A percentile compares a stretch with the other conserved stretches of the same genome.
Conservation (phyloP, 2,888 invertebrate genomes). For the Lasius platythorax region DNA sequence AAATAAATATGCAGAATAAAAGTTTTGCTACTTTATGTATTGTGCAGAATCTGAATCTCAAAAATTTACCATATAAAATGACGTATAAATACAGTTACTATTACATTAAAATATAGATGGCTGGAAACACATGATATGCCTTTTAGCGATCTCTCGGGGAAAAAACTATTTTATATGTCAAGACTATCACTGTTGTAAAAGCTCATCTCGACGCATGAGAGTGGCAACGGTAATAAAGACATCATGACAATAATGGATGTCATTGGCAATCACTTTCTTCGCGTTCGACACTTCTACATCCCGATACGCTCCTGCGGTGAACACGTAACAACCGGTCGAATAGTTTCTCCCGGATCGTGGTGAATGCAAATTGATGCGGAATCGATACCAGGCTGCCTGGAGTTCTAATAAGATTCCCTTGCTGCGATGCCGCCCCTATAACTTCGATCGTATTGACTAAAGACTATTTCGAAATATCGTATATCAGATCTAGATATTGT, state of each 20-base stretch:
- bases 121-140: too few species aligned
- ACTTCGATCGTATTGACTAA: conserved; percentile 29
- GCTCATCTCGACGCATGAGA: conserved; percentile 55
- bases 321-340: conserved; percentile 69
- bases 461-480: conserved; percentile 12
- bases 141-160: background rate
- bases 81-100: background rate
- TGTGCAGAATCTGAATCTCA: background rate
- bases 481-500: background rate
- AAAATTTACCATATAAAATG: background rate
- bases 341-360: conserved; percentile 72
- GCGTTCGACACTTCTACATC: background rate
- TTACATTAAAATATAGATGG: background rate
- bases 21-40: background rate
- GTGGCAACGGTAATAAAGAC: conserved; percentile 70
- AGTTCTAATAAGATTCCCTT: conserved; percentile 81
- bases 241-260: conserved; percentile 72
- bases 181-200: conserved; percentile 44
- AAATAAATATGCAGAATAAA: background rate
- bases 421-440: conserved; percentile 37
- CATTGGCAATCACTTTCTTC: conserved; percentile 70
- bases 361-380: conserved; percentile 81
- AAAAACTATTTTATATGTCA: conserved; percentile 52
- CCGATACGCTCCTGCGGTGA: conserved; percentile 17
- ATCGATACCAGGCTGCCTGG: conserved; percentile 80